Conservation (phyloP, 2,113 vertebrate genomes). For the Ciconia maguari region DNA sequence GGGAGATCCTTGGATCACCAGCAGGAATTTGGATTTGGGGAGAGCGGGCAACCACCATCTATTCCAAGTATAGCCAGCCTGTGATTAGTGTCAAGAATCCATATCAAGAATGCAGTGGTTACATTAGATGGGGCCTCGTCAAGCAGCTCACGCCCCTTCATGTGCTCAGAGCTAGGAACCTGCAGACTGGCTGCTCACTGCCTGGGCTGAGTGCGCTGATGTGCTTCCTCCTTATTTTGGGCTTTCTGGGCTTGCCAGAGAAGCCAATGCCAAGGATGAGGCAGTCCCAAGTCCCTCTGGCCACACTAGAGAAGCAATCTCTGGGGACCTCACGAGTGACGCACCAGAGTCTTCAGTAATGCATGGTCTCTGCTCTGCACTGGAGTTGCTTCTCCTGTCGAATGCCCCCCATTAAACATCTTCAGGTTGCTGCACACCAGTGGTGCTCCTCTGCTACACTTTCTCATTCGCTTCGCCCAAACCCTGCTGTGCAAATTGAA, state of each 20-base stretch:
- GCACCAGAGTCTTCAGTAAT: neutral
- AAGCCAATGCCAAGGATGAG: neutral
- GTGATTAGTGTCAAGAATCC: neutral
- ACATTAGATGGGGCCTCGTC: neutral
- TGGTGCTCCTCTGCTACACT: neutral
- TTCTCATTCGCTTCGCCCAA: neutral
- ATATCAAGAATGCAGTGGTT: neutral
- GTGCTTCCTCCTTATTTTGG: neutral
- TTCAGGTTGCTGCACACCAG: neutral
- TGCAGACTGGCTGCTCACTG: neutral
- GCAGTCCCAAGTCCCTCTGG: neutral
- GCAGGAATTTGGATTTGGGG: neutral
- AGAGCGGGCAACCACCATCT: neutral
- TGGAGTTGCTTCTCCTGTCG: neutral
- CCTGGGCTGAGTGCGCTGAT: too few relatives aligned
- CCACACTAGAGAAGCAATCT: neutral
- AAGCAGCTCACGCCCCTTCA: fast-evolving
- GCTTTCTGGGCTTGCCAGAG: neutral
- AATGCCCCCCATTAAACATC: neutral
- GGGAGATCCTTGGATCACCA: neutral
- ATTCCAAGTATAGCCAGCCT: neutral
- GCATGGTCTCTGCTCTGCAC: neutral
- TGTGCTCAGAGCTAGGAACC: neutral
- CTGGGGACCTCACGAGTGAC: fast-evolving
- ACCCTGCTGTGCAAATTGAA: neutral